Evolutionary conservation across 2,888 invertebrate species (phyloP), one percentile per base, ranked within the genome.

Genomic region (Rotaria macrura): DNA sequence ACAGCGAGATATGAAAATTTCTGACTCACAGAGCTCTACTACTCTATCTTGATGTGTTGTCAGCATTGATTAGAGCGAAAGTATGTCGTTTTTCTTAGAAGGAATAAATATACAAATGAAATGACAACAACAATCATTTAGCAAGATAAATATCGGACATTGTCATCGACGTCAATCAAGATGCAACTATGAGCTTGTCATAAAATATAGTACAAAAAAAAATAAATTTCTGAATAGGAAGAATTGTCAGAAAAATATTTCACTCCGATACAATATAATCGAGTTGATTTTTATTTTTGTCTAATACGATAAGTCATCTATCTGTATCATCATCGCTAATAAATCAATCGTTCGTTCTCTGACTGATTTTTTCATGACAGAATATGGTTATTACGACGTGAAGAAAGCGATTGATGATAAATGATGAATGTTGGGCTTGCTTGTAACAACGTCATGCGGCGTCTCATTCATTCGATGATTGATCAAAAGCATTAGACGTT

Each of bases 51-150:
- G 38, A 34, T 65, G 34, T 65, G 34, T 34, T 65, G 65, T 65
- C 65, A 65, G 20, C 17, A 65, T 65, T 29, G 65, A 65, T 65
- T 65, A 65, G 65, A 65, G 20, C 20, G 34, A 38, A 0, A 65
- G 20, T 9, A 34, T 9, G 7, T 65, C 65, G 34, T 20, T 65
- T 6, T 65, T 14, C 3, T 34, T 12, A 34, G 17, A 34, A 65
- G 20, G 34, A 65, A 65, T 29, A 65, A 65, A 65, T 65, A 65
- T 65, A 34, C 65, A 38, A 29, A 65, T 34, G 65, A 29, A 34
- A 29, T 14, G 65, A 65, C 38, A 65, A 65, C 65, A 65, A 65
- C 65, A 65, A 65, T 65, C 65, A 65, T 65, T 65, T 65, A 65
- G 34, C 38, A 65, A 65, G 34, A 65, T 5, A 49, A 25, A 54